Evolutionary conservation across 1,140 invertebrate species (phyloP), one percentile per base, ranked within the genome.

Genomic region (Cephus cinctus): DNA sequence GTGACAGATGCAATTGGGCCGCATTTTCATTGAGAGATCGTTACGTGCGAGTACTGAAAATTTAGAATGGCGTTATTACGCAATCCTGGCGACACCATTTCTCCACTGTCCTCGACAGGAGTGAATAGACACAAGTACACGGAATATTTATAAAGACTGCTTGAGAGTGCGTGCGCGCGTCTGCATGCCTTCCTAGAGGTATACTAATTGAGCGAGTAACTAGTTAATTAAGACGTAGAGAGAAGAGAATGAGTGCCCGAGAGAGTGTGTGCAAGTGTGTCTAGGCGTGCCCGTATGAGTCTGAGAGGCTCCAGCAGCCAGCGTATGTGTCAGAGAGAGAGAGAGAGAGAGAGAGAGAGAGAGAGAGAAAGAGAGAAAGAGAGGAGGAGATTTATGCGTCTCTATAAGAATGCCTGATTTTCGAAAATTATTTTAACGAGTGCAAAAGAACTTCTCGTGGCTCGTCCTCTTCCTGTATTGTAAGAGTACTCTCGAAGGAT

Each of bases 121-220:
- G n/a, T n/a, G n/a, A n/a, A n/a, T n/a, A n/a, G n/a, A n/a, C n/a
- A n/a, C n/a, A n/a, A n/a, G n/a, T n/a, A n/a, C n/a, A n/a, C n/a
- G n/a, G n/a, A n/a, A 73, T 71, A 73, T 72, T 73, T 76, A 69
- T 73, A 73, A 76, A 74, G 73, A 76, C 72, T 75, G 72, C 67
- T 71, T 66, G 66, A 59, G 67, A 67, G 56, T 71, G 69, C 52
- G 59, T 67, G 67, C 57, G 59, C 43, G 65, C 39, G 55, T n/a
- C n/a, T 62, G 66, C 56, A 64, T 69, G 65, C 60, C 58, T 70
- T 69, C 61, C 59, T 70, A 72, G 61, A 63, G 57, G 51, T 41
- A 23, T 27, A 27, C 54, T 52, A 41, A 52, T 47, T 35, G 40
- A 52, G 30, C 21, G 52, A 57, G 36, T 52, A 59, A 59, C 53